Conservation (phyloP, 1,140 invertebrate genomes). For the Caenorhabditis tropicalis region DNA sequence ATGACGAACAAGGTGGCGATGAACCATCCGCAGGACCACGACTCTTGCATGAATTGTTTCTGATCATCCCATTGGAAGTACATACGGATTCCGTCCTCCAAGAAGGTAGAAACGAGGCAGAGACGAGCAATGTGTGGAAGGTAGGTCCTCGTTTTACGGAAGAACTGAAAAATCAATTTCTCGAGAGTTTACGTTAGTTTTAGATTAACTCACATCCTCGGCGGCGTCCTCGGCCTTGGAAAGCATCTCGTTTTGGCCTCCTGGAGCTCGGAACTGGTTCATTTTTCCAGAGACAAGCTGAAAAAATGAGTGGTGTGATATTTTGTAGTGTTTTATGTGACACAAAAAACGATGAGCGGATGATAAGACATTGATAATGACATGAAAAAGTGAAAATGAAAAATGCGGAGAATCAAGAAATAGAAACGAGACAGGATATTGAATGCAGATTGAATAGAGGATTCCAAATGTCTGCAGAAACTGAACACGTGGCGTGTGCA, state of each 20-base stretch:
- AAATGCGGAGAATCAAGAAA: background rate
- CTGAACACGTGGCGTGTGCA: constrained; percentile 33
- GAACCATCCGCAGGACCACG: constrained; percentile 95
- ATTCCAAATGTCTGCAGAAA: background rate
- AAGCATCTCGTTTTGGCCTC: constrained; percentile 81
- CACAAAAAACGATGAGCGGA: background rate
- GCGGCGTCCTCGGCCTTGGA: constrained; percentile 90
- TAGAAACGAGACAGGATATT: background rate
- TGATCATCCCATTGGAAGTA: constrained; percentile 98
- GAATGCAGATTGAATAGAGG: background rate
- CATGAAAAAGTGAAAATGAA: background rate
- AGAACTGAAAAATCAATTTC: constrained; percentile 56
- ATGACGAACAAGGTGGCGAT: constrained; percentile 89
- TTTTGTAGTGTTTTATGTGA: background rate
- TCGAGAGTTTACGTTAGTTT: background rate
- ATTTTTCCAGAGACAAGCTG: constrained; percentile 50
- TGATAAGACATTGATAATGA: background rate
- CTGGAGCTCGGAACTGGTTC: constrained; percentile 59
- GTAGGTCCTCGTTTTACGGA: constrained; percentile 80
- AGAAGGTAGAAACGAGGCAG: constrained; percentile 97
- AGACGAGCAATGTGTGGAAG: constrained; percentile 92
- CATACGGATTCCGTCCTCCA: constrained; percentile 99
- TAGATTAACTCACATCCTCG: constrained; percentile 82
- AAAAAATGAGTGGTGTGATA: constrained; percentile 11
- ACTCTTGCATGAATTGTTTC: constrained; percentile 93